Percentiles rank a stretch among this genome's conserved stretches.
Conservation (phyloP, 2,888 invertebrate species). For the Drosophila koepferae region DNA sequence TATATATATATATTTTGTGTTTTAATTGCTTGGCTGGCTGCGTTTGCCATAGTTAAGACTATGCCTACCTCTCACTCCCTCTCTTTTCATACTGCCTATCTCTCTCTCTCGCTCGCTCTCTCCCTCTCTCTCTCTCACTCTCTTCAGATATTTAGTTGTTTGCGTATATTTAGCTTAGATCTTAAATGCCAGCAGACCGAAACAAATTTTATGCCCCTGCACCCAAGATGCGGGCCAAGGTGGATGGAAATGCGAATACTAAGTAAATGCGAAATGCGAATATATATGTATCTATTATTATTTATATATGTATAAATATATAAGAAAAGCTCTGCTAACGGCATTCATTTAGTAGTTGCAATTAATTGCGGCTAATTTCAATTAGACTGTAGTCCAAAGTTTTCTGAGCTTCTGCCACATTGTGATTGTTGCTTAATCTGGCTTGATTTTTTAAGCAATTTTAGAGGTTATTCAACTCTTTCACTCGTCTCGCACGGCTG, state of each 20-base stretch:
- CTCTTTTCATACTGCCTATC: background rate
- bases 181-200: constrained; percentile 71
- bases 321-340: constrained; percentile 47
- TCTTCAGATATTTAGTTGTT: constrained; percentile 6
- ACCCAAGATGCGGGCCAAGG: constrained; percentile 11
- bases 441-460: constrained; percentile 37
- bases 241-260: constrained; percentile 29
- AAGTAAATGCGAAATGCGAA: constrained; percentile 1
- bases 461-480: constrained; percentile 69
- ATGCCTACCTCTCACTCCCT: too few relatives aligned
- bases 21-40: constrained; percentile 74
- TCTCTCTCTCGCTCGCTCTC: too few relatives aligned
- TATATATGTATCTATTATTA: background rate
- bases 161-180: constrained; percentile 41
- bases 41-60: constrained; percentile 26
- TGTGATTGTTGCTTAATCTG: constrained; percentile 8
- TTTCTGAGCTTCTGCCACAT: constrained; percentile 11
- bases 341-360: constrained; percentile 43
- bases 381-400: constrained; percentile 43
- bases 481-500: constrained; percentile 52
- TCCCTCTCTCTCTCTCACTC: background rate
- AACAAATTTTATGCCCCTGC: constrained; percentile 71
- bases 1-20: background rate
- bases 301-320: constrained; percentile 10
- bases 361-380: constrained; percentile 65